These are phyloP conservation scores for Zaprionus ornatus DNA, from an alignment of 1,140 invertebrate genomes.

Conservation along the genomic window DNA sequence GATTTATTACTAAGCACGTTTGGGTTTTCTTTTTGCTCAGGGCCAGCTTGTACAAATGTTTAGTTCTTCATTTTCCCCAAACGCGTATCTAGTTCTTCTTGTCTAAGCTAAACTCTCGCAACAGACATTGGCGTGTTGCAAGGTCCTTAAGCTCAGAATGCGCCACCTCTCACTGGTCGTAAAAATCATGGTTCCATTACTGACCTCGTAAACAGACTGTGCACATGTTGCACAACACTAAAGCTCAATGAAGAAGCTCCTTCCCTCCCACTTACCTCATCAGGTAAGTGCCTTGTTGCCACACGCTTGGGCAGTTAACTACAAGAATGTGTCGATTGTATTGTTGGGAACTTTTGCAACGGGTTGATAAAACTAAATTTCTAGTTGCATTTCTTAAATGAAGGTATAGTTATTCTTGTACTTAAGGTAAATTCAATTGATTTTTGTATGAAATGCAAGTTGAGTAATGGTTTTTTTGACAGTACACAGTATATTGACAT, in stretches of 20 bases:
- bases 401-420: too few species aligned
- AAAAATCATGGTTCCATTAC: conserved; percentile 46
- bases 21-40: conserved; percentile 26
- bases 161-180: conserved; percentile 9
- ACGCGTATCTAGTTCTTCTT: conserved; percentile 1
- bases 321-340: neutral
- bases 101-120: conserved; percentile 24
- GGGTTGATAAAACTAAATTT: neutral
- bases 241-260: conserved; percentile 54
- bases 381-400: too few species aligned
- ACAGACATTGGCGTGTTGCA: conserved; percentile 31
- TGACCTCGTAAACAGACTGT: conserved; percentile 57
- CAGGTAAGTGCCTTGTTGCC: conserved; percentile 23
- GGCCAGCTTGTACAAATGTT: conserved; percentile 14
- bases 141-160: conserved; percentile 23
- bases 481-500: neutral
- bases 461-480: too few species aligned
- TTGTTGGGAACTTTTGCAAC: neutral
- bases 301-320: neutral
- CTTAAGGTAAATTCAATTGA: neutral
- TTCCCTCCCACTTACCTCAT: neutral
- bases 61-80: conserved; percentile 14
- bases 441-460: too few species aligned
- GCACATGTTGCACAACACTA: conserved; percentile 27
- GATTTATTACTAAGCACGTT: conserved; percentile 51